phyloP scores from a whole-genome alignment of 2,888 invertebrate genomes.

The Celastrina argiolus region DNA sequence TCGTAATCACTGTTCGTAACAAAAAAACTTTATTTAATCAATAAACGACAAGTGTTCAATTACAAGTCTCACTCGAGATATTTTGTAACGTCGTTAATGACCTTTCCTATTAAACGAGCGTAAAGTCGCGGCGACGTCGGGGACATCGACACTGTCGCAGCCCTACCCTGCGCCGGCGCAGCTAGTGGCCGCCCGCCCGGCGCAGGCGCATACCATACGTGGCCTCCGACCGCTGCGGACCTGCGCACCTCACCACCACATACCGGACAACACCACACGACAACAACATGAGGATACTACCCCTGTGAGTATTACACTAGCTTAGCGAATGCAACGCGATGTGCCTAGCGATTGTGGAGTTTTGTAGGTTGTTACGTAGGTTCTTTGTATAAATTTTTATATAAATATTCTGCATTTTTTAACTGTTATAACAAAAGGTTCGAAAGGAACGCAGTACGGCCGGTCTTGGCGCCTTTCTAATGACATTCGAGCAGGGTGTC shows the following conservation, averaged over 20 bases:
- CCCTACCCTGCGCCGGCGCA: constrained; percentile 35
- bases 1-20: neutral
- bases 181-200: constrained; percentile 6
- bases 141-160: neutral
- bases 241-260: constrained; percentile 54
- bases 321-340: constrained; percentile 68
- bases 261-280: constrained; percentile 43
- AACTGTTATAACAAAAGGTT: neutral
- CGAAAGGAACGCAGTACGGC: constrained; percentile 31
- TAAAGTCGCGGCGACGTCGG: neutral
- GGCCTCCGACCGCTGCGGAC: constrained; percentile 65
- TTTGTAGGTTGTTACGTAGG: too few species aligned
- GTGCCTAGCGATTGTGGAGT: constrained; percentile 25
- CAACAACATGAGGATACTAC: constrained; percentile 62
- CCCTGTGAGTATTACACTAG: constrained; percentile 56
- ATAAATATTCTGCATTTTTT: neutral
- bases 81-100: neutral
- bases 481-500: constrained; percentile 41
- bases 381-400: neutral
- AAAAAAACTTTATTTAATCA: neutral
- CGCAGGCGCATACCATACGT: constrained; percentile 60
- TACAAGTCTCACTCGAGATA: neutral
- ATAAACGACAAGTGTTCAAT: neutral
- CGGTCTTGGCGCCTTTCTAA: constrained; percentile 52
- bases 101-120: neutral